Conservation (phyloP, 2,113 vertebrate genomes). For the Myrmecophaga tridactyla region DNA sequence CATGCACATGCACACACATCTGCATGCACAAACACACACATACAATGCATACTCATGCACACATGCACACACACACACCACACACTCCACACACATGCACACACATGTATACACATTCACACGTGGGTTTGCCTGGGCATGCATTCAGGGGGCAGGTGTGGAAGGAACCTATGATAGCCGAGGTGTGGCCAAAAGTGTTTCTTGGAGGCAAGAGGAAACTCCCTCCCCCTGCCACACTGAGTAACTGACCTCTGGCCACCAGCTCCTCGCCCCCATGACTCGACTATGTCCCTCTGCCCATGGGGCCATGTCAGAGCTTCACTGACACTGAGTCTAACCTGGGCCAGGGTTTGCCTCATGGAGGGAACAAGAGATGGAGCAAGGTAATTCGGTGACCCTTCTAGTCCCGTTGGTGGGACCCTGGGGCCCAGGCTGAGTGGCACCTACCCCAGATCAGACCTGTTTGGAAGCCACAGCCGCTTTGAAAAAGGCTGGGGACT, state of each 20-base stretch:
- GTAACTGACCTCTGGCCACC: too few relatives aligned
- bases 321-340: accelerated
- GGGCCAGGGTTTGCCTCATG: neutral
- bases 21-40: neutral
- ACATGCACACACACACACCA: too few relatives aligned
- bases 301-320: neutral
- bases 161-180: too few relatives aligned
- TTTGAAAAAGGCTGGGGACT: neutral
- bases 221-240: neutral
- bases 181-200: neutral
- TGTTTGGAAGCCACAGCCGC: accelerated
- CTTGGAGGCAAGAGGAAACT: too few relatives aligned
- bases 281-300: neutral
- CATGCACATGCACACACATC: neutral
- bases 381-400: neutral
- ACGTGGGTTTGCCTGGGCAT: neutral
- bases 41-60: too few relatives aligned
- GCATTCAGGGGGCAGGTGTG: neutral
- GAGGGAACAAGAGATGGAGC: accelerated
- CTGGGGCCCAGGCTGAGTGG: accelerated
- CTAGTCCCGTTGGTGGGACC: accelerated
- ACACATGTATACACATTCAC: too few relatives aligned
- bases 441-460: accelerated
- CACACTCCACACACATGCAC: too few relatives aligned
- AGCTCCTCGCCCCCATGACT: too few relatives aligned